Percentiles rank a stretch among this genome's conserved stretches.
Evolutionary conservation across 2,113 vertebrate genomes (phyloP).

Genomic region (Mohoua ochrocephala): DNA sequence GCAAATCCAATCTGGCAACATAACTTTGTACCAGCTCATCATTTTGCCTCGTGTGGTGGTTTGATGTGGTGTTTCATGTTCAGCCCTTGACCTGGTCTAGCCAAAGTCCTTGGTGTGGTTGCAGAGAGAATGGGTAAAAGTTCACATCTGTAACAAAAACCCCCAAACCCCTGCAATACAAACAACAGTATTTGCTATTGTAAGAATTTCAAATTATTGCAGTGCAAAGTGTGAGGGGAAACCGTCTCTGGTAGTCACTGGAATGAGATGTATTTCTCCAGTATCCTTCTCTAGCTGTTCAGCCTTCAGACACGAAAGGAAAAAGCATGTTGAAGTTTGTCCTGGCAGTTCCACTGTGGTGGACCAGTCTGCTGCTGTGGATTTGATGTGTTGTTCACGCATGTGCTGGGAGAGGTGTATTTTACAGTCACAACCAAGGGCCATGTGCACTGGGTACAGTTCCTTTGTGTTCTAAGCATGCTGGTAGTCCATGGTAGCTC

Average conservation of each 20-base stretch:
- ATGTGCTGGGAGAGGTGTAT: neutral
- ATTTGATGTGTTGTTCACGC: neutral
- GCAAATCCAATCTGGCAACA: neutral
- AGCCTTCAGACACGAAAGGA: neutral
- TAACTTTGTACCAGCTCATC: neutral
- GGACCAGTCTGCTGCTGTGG: neutral
- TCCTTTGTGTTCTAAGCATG: neutral
- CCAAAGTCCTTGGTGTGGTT: neutral
- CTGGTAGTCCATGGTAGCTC: fast-evolving
- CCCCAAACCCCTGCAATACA: neutral
- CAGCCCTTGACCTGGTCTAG: neutral
- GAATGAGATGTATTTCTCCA: neutral
- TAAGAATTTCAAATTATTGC: neutral
- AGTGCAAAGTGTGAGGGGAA: neutral
- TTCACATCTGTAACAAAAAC: neutral
- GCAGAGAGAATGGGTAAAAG: neutral
- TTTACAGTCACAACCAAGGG: neutral
- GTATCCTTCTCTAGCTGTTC: neutral
- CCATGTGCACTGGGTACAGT: fast-evolving
- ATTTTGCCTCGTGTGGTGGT: fast-evolving
- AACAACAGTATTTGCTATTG: neutral
- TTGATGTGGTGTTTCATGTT: neutral
- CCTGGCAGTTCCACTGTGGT: fast-evolving
- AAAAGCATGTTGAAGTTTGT: neutral
- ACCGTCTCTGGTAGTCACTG: neutral